Evolutionary conservation across 2,113 vertebrate species (phyloP), one percentile per base, ranked within the genome.

Genomic region (Seriola quinqueradiata): DNA sequence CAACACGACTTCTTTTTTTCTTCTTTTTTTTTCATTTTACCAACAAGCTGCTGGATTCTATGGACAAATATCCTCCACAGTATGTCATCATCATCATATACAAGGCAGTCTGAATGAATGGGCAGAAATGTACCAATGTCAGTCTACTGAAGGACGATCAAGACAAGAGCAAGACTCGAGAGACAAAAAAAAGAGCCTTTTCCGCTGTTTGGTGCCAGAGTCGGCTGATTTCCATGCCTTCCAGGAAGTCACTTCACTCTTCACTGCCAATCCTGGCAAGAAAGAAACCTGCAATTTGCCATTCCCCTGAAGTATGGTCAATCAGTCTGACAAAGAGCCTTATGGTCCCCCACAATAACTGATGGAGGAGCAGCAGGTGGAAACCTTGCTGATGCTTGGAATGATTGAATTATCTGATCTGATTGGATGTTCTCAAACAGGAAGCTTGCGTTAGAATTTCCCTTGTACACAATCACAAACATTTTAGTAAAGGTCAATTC

Each of bases 301-400:
- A 40, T 52, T n/a, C 36, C 58, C 57, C n/a, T 19, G 14, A 57
- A 65, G 63, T 17, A 42, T 61, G 63, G 48, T 55, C n/a, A 23
- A 28, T 67, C 42, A 65, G 48, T 50, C 21, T 58, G 28, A 38
- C 36, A 75, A 69, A 77, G 52, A 55, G 52, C 81, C 69, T 60
- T 14, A 65, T 48, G 77, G 25, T n/a, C 3, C 25, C 57, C 25
- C 28, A 46, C 75, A 42, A 36, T 19, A 58, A 81, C 55, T 50
- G 50, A 48, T n/a, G 16, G 63, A 57, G 32, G 38, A 82, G 42
- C 14, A 50, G 38, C 19, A 46, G 13, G 38, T 66, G 38, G 10
- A 59, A 19, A 65, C 75, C 21, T 79, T 66, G 42, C 23, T 70
- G 67, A 52, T 4, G 13, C 38, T n/a, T 57, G 36, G 16, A 23